Percentiles rank a stretch among this genome's conserved stretches.
phyloP scores from a whole-genome alignment of 1,140 invertebrate genomes.

The Batillaria attramentaria region DNA sequence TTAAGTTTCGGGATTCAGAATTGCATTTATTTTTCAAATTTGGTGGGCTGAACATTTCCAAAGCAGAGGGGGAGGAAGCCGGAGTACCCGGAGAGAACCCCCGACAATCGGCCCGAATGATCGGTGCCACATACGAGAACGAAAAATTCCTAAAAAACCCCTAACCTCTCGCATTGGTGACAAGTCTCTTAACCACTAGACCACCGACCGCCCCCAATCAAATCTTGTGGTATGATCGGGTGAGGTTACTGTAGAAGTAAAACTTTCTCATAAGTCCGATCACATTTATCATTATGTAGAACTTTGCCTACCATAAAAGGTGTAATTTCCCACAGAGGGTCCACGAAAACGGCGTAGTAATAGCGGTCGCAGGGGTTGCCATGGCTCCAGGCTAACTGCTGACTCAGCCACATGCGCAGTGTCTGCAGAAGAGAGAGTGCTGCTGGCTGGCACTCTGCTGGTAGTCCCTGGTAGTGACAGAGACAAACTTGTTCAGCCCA shows the following conservation, averaged over 20 bases:
- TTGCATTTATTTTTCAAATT: too few relatives aligned
- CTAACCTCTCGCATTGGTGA: too few relatives aligned
- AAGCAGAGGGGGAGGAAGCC: too few relatives aligned
- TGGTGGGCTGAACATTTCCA: too few relatives aligned
- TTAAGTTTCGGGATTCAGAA: too few relatives aligned
- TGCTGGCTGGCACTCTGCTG: constrained; percentile 54
- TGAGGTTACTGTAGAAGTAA: not conserved
- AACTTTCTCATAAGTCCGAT: not conserved
- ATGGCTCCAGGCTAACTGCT: constrained; percentile 59
- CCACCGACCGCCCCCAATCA: too few relatives aligned
- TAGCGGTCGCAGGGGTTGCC: constrained; percentile 61
- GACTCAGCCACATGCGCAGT: constrained; percentile 49
- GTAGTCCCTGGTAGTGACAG: constrained; percentile 52
- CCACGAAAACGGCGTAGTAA: constrained; percentile 58
- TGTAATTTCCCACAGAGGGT: constrained; percentile 64
- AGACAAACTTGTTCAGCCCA: not conserved
- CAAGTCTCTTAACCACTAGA: too few relatives aligned
- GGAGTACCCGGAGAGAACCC: too few relatives aligned
- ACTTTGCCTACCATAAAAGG: constrained; percentile 56
- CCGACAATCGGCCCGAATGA: too few relatives aligned
- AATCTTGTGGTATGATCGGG: not conserved
- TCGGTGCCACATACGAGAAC: too few relatives aligned
- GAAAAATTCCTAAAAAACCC: not conserved
- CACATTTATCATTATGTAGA: not conserved
- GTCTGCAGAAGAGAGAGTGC: constrained; percentile 46